Evolutionary conservation across 2,888 invertebrate genomes (phyloP), one percentile per base, ranked within the genome.

Genomic region (Calliphora vomitoria): DNA sequence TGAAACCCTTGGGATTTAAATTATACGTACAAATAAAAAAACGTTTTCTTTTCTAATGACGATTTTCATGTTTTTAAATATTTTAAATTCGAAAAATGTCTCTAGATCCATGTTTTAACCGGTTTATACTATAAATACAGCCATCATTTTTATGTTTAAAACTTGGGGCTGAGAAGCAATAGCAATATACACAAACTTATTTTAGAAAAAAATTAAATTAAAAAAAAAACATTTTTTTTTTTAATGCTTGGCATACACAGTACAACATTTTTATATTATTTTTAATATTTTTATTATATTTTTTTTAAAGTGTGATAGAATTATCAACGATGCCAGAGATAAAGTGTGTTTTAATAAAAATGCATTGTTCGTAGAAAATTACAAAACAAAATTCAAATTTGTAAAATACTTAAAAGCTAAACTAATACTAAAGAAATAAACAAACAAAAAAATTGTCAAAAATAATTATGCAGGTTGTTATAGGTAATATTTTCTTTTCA

Each of bases 401-500:
- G 4, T 64, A 81, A 81, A 81, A 64, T 68, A 68, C 74, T 82
- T 82, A 82, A 5, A 58, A 38, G 15, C 74, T 82, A 82, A 55
- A 64, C 55, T 82, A 47, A 74, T 58, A 41, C 5, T 68, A 68
- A 66, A 74, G 31, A 74, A 72, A 71, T 80, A 60, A 80, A 66
- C 53, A 82, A 82, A 69, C n/a, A 68, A 53, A 62, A 76, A 68
- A 53, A 62, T 47, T 69, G 71, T 71, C 58, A 82, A 74, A 82
- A 41, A 41, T 44, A 50, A 15, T 60, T 76, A 76, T 76, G 69
- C 41, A 75, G 50, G 11, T 75, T 75, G 64, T 60, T 58, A 10
- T 8, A 15, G 35, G 50, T 66, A 75, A 68, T 78, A 68, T 78
- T 50, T 71, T 58, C 15, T 71, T 78, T 55, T 60, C 25, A 64